These are phyloP conservation scores for Leucania comma DNA, from an alignment of 2,888 invertebrate genomes.

Conservation along the genomic window DNA sequence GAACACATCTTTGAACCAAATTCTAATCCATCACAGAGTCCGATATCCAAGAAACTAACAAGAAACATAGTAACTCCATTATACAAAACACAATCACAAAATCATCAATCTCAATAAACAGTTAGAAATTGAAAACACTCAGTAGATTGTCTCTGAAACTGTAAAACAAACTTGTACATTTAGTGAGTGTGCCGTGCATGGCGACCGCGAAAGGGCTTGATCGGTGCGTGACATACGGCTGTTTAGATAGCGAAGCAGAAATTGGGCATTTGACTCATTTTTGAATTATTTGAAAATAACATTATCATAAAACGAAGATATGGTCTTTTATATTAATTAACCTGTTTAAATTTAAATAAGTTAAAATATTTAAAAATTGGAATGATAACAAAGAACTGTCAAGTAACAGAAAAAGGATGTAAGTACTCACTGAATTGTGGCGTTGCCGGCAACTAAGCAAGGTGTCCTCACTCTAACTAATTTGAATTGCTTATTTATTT, in stretches of 20 bases:
- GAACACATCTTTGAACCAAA: background rate
- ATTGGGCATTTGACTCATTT: background rate
- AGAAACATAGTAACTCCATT: constrained; percentile 53
- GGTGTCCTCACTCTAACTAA: too few relatives aligned
- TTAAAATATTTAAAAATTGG: too few relatives aligned
- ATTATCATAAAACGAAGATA: too few relatives aligned
- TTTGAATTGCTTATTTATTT: too few relatives aligned
- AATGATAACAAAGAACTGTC: too few relatives aligned
- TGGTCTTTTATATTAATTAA: too few relatives aligned
- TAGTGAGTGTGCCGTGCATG: constrained; percentile 71
- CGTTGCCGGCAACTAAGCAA: too few relatives aligned
- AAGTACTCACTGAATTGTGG: too few relatives aligned
- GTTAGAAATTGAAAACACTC: constrained; percentile 70
- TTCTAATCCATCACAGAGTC: constrained; percentile 10
- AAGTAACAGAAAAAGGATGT: too few relatives aligned
- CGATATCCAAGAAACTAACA: background rate
- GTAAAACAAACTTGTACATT: constrained; percentile 79
- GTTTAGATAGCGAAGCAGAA: background rate
- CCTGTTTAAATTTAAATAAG: too few relatives aligned
- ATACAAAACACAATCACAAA: constrained; percentile 62
- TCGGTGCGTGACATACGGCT: constrained; percentile 68
- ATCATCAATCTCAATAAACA: constrained; percentile 77
- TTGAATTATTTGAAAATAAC: too few relatives aligned
- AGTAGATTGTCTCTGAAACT: constrained; percentile 68
- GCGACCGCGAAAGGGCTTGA: constrained; percentile 71